These are phyloP conservation scores for Argyrosomus japonicus DNA, from an alignment of 2,113 vertebrate species.

Conservation along the genomic window DNA sequence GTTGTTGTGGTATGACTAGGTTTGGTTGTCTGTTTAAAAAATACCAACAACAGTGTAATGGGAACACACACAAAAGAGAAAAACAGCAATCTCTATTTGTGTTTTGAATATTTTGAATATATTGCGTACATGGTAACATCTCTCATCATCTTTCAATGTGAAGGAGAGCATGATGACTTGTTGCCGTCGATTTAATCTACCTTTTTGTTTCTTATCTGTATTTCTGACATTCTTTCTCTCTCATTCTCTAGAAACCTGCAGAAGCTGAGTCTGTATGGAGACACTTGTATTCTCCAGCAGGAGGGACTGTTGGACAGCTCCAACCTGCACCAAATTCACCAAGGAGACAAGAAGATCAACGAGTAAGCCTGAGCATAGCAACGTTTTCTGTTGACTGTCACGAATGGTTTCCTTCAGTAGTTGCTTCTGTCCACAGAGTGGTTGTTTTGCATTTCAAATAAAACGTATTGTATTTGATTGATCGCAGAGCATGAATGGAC, in stretches of 20 bases:
- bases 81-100: background rate
- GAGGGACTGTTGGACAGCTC: constrained; percentile 92
- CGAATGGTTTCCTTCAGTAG: background rate
- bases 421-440: background rate
- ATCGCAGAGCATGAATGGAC: background rate
- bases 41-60: background rate
- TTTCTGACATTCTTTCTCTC: background rate
- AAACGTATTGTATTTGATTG: background rate
- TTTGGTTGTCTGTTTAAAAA: background rate
- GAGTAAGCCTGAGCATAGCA: constrained; percentile 87
- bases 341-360: constrained; percentile 96
- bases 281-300: constrained; percentile 94
- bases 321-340: constrained; percentile 92
- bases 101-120: background rate
- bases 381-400: background rate
- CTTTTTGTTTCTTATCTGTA: background rate
- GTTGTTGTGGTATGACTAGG: background rate
- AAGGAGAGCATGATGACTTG: background rate
- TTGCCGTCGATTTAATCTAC: background rate
- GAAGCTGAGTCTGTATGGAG: constrained; percentile 95
- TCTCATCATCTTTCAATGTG: no score
- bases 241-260: constrained; percentile 89
- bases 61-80: background rate
- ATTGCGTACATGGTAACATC: background rate
- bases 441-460: background rate